Evolutionary conservation across 2,888 invertebrate species (phyloP).

Genomic region (Sicus ferrugineus): DNA sequence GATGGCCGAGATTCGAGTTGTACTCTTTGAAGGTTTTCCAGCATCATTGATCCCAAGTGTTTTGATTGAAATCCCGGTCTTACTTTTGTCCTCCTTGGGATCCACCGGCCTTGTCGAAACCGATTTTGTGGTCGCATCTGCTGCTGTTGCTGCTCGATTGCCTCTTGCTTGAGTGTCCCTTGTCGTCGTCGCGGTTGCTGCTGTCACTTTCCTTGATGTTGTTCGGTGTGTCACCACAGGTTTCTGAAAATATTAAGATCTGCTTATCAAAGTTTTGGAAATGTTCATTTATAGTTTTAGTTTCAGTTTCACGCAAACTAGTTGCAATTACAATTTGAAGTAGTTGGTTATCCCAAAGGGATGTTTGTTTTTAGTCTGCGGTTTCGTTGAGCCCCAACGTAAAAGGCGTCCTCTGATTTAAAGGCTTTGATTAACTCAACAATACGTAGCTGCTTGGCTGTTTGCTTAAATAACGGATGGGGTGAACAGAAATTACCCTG

Average conservation of each 20-base stretch:
- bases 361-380: too few relatives aligned
- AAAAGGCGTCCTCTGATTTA: too few relatives aligned
- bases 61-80: not conserved
- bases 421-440: too few relatives aligned
- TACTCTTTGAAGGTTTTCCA: not conserved
- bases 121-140: not conserved
- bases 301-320: too few relatives aligned
- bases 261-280: too few relatives aligned
- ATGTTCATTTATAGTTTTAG: too few relatives aligned
- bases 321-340: too few relatives aligned
- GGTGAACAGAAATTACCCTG: too few relatives aligned
- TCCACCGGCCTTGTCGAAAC: not conserved
- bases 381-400: too few relatives aligned
- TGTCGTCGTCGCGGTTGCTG: not conserved
- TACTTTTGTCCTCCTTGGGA: not conserved
- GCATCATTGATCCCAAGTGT: conserved; percentile 8
- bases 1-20: not conserved
- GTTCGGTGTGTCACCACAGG: not conserved
- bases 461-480: too few relatives aligned
- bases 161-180: conserved; percentile 3
- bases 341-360: too few relatives aligned
- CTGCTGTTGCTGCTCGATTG: conserved; percentile 18
- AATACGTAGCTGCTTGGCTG: too few relatives aligned
- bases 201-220: conserved; percentile 1
- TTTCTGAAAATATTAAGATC: conserved; percentile 20